Base-by-base conservation (phyloP, 2,797 vertebrate genomes). In the Lagocephalus sceleratus region DNA sequence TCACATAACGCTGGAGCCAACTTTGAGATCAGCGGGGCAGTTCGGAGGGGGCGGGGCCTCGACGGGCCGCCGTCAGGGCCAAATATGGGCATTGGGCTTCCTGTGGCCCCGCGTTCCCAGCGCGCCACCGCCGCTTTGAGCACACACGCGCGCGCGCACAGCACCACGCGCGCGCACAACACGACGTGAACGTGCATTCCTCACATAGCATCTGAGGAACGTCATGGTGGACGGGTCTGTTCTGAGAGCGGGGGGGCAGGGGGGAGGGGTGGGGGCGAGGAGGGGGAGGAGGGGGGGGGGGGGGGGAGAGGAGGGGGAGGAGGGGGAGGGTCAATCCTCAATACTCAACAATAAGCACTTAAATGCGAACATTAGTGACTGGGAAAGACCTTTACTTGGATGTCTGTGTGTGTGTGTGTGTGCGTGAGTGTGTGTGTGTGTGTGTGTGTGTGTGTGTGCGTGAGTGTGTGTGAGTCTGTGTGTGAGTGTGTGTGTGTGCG, bases 11-110 rank as follows among this genome's bases (percentile, higher is more conserved):
- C 23, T 25, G 23, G n/a, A 40, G 6, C 35, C 41, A 5, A 1
- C 35, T 43, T 23, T 14, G 7, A 23, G 45, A 52, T 19, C 20
- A 21, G 6, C 9, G 9, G 39, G 1, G 12, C 2, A 5, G 9
- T 46, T 59, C 16, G 54, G 17, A 26, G 51, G 48, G 51, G 46
- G n/a, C 40, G 57, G 29, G 29, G 29, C 53, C 47, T 60, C 57
- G 41, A 54, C 71, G 48, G n/a, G n/a, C n/a, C n/a, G 51, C 67
- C 66, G 54, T 67, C 74, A 40, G 47, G 16, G 5, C 83, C 45
- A 81, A 81, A 85, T 84, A 84, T 84, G 82, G 84, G 60, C 70
- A 77, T 49, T 0, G 22, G 0, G 57, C 68, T 84, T 87, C 82
- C 81, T 79, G 72, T 42, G 63, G 66, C 63, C 76, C 73, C 67